Evolutionary conservation across 2,113 vertebrate genomes (phyloP), one percentile per base, ranked within the genome.

Genomic region (Pao palembangensis): DNA sequence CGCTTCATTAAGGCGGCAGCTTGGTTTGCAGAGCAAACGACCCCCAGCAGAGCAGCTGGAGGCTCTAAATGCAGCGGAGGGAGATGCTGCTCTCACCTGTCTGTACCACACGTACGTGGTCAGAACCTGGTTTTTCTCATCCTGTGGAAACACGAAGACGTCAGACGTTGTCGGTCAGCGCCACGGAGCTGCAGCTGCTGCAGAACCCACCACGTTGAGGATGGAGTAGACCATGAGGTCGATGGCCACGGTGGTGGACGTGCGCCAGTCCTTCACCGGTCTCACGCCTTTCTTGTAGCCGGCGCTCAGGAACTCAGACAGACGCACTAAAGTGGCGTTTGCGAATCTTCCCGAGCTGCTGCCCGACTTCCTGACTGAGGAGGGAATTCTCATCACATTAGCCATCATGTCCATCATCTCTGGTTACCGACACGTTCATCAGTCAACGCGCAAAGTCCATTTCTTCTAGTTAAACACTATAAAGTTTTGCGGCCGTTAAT

Each of bases 71-170:
- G n/a, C 23, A 5, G 23, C 23, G 23, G 23, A 25, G 23, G 23
- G 23, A 34, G 25, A 28, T 14, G 8, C 8, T 34, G 2, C 0
- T 28, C 87, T 89, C 76, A 98, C 96, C 93, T 99, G 97, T 71
- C 95, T 91, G 87, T 98, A 99, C 97, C 97, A 99, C 66, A 98
- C 92, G 17, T 99, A 99, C 0, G 96, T 98, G 51, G 96, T 99
- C 77, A 98, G 80, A 19, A 99, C 94, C 75, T 99, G 97, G 75
- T 99, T 98, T 88, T 99, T 99, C 82, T 99, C 96, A 64, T 98
- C 96, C 97, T 98, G 85, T 17, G 15, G 54, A 8, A 19, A 8
- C 54, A 17, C 12, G 16, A 14, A 52, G 15, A 14, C 15, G 2
- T 28, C 6, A 52, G 21, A 28, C 5, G 0, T 16, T 47, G n/a